Conservation (phyloP, 1,140 invertebrate genomes). For the Carposina sasakii region DNA sequence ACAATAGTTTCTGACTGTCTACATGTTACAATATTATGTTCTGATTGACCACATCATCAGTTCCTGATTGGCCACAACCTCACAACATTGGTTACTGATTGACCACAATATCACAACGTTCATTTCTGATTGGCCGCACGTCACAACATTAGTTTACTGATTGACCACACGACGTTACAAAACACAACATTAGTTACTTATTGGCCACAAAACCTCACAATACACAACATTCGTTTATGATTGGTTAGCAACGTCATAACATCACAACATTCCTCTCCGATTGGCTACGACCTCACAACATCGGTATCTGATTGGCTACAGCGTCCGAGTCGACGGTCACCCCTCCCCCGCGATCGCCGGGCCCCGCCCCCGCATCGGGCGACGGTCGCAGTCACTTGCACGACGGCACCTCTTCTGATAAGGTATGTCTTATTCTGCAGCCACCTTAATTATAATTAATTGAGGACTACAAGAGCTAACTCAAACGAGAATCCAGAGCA, state of each 20-base stretch:
- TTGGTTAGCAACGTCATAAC: background rate
- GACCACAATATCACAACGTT: too few relatives aligned
- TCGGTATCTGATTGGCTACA: slow-evolving; percentile 21
- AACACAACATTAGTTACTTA: background rate
- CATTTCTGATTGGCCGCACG: too few relatives aligned
- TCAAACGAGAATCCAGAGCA: background rate
- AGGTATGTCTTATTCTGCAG: slow-evolving; percentile 28
- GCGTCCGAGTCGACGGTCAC: slow-evolving; percentile 51
- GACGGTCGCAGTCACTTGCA: slow-evolving; percentile 43
- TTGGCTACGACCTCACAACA: background rate
- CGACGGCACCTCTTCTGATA: slow-evolving; percentile 59
- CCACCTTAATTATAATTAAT: background rate
- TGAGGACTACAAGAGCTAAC: background rate
- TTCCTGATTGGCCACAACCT: too few relatives aligned
- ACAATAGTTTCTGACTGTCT: too few relatives aligned
- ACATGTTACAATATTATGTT: too few relatives aligned
- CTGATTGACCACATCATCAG: too few relatives aligned
- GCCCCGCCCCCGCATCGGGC: slow-evolving; percentile 43
- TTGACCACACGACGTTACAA: too few relatives aligned
- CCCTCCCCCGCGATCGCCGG: slow-evolving; percentile 60
- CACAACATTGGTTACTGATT: too few relatives aligned
- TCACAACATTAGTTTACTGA: too few relatives aligned
- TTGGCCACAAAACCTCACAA: background rate
- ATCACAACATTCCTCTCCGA: background rate
- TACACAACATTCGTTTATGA: background rate